Base-by-base conservation (phyloP, 2,797 vertebrate genomes). In the Capromys pilorides region DNA sequence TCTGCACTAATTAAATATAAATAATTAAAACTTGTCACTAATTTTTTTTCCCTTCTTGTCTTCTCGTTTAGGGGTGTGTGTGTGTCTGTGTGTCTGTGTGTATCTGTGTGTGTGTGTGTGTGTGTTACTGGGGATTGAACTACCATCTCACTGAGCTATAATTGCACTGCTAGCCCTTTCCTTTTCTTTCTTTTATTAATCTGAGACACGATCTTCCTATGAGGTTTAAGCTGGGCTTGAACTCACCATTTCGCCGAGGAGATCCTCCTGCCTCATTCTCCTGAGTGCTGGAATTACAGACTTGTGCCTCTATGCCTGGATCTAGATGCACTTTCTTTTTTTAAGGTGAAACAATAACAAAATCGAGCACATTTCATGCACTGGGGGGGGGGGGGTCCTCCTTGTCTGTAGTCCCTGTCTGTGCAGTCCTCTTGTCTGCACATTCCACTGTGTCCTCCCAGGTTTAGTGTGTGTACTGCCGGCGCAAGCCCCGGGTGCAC, bases 1-100 rank as follows among this genome's bases (percentile, higher is more conserved):
- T 54, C 41, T 67, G 83, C 57, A 57, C 36, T 93, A 91, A 86
- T n/a, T 61, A 79, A 86, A 86, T 54, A 31, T 28, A 91, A 82
- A 39, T 75, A 51, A 81, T 62, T 79, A 18, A 41, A 77, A 93
- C 80, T 13, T 85, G 86, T 79, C 6, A 67, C 26, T 41, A 31
- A 69, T 7, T 12, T 13, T 61, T 41, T 28, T 14, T 28, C 6
- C 6, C 16, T 49, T 19, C 66, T 3, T 75, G 84, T 79, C 16
- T 49, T 19, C 66, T 3, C 69, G 84, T 79, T 78, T 26, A 77
- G 6, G 16, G 80, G 31, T 0, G 4, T 16, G 16, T 92, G 33
- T 67, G 31, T 33, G 31, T 39, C 8, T 13, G 12, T 73, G 39
- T 41, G 21, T 39, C 1, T 57, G 57, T 61, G 22, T 61, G 59